These are phyloP conservation scores for Diaprepes abbreviatus DNA, from an alignment of 2,888 invertebrate species.

Conservation along the genomic window DNA sequence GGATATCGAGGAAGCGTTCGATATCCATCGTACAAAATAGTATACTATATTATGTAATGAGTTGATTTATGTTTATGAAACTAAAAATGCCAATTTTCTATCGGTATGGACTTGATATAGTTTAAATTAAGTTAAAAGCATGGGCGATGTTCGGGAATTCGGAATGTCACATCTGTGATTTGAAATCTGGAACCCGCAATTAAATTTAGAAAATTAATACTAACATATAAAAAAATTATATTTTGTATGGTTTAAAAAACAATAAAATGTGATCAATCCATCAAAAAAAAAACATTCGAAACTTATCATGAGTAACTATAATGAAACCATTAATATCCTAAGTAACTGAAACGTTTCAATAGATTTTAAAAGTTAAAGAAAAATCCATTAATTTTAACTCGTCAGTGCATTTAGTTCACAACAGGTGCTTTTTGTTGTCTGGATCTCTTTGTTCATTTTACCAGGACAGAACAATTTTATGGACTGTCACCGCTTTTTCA, in stretches of 20 bases:
- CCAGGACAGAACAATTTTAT: neutral
- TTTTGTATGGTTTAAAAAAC: neutral
- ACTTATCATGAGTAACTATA: too few species aligned
- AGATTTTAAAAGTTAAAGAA: neutral
- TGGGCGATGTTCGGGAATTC: neutral
- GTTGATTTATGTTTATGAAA: too few species aligned
- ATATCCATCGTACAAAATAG: too few species aligned
- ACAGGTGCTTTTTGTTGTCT: slow-evolving; percentile 1
- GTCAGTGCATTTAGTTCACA: neutral
- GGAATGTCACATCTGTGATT: neutral
- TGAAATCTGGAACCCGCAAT: too few species aligned
- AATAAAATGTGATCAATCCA: neutral
- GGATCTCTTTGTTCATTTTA: slow-evolving; percentile 1
- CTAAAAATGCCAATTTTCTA: too few species aligned
- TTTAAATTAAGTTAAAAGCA: too few species aligned
- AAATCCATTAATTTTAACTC: neutral
- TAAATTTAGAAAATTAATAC: too few species aligned
- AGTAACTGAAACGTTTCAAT: neutral
- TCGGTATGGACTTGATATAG: too few species aligned
- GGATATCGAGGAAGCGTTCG: too few species aligned
- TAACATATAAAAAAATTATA: too few species aligned
- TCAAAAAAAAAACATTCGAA: too few species aligned
- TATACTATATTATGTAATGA: too few species aligned
- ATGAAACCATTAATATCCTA: neutral
- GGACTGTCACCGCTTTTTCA: neutral